A percentile compares a stretch with the other conserved stretches of the same genome.
These are phyloP conservation scores for Cotesia congregata DNA, from an alignment of 2,888 invertebrate species.

Conservation along the genomic window DNA sequence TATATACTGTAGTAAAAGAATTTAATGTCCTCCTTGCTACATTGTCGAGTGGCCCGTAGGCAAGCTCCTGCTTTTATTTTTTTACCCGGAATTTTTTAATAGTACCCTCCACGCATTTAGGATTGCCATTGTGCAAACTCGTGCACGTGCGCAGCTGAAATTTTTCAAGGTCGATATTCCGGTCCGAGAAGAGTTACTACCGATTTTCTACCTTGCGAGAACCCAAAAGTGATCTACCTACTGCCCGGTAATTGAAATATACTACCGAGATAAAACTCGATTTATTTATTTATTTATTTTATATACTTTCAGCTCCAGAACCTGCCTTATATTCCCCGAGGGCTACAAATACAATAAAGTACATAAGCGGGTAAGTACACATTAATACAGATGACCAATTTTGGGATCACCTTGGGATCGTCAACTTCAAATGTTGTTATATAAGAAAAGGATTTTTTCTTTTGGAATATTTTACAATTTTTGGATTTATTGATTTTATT, in stretches of 20 bases:
- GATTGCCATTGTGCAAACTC: not conserved
- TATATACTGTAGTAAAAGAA: not conserved
- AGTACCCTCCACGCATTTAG: not conserved
- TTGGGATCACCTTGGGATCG: no score
- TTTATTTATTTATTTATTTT: no score
- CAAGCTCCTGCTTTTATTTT: slow-evolving; percentile 9
- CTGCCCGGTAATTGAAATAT: slow-evolving; percentile 7
- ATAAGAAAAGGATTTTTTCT: no score
- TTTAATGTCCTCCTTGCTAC: slow-evolving; percentile 21
- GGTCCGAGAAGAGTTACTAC: not conserved
- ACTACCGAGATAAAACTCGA: not conserved
- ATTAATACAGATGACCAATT: no score
- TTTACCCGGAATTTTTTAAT: not conserved
- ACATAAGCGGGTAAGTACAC: no score
- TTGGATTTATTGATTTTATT: no score
- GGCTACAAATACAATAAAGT: no score
- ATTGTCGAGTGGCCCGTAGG: slow-evolving; percentile 11
- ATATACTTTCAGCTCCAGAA: no score
- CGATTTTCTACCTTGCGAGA: not conserved
- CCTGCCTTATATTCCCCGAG: no score
- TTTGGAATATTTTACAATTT: no score
- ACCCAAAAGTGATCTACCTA: slow-evolving; percentile 17
- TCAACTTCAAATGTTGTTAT: no score
- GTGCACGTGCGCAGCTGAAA: slow-evolving; percentile 33
- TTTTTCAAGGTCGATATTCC: slow-evolving; percentile 28